A percentile compares a stretch with the other conserved stretches of the same genome.
These are phyloP conservation scores for Oenanthe melanoleuca DNA, from an alignment of 2,113 vertebrate species.

Conservation along the genomic window DNA sequence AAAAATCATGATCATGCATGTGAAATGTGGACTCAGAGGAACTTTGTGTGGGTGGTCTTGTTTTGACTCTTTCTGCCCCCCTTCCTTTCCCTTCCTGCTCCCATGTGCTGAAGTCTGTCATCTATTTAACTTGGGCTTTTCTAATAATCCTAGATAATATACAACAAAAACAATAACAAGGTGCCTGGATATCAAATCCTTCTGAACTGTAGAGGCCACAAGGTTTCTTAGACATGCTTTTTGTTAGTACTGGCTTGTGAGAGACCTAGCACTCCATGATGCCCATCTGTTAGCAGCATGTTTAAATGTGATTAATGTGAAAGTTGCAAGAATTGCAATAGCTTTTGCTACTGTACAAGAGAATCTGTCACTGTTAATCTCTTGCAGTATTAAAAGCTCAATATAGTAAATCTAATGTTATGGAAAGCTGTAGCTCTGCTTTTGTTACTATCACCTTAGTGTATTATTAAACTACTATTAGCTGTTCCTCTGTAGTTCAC, in stretches of 20 bases:
- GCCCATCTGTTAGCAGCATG: constrained; percentile 59
- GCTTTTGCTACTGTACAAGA: constrained; percentile 45
- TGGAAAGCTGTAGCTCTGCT: constrained; percentile 38
- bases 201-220: constrained; percentile 25
- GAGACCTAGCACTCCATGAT: constrained; percentile 2
- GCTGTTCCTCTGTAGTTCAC: not conserved
- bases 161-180: constrained; percentile 31
- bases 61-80: constrained; percentile 13
- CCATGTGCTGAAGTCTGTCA: not conserved
- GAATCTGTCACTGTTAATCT: constrained; percentile 71
- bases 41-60: constrained; percentile 47
- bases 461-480: constrained; percentile 17
- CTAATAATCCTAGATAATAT: constrained; percentile 22
- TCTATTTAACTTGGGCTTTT: constrained; percentile 47
- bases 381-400: constrained; percentile 67
- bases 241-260: constrained; percentile 40
- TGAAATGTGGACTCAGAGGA: not conserved
- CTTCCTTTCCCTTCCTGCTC: not conserved
- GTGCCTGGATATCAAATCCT: not conserved
- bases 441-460: constrained; percentile 39
- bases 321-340: constrained; percentile 53
- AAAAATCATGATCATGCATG: not conserved
- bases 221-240: constrained; percentile 24
- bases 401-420: constrained; percentile 55
- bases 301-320: constrained; percentile 62